Evolutionary conservation across 1,140 invertebrate species (phyloP).

Genomic region (Epicauta chinensis): DNA sequence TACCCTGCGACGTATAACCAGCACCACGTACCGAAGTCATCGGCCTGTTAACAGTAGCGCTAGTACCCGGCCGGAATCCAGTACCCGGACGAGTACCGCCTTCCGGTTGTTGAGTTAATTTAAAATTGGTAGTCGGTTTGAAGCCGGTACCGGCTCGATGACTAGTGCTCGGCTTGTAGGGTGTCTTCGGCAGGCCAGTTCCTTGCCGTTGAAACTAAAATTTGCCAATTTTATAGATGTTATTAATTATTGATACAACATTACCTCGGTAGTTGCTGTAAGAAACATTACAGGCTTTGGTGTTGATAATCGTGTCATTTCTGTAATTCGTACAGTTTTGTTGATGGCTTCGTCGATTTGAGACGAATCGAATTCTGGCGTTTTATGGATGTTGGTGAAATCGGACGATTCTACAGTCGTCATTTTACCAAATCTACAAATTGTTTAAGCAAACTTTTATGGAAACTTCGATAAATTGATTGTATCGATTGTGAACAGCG

Average conservation of each 20-base stretch:
- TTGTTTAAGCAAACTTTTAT: not conserved
- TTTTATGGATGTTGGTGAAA: constrained; percentile 11
- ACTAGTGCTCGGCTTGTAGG: constrained; percentile 26
- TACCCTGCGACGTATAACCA: constrained; percentile 72
- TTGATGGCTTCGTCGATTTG: constrained; percentile 4
- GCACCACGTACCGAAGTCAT: constrained; percentile 95
- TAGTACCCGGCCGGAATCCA: constrained; percentile 33
- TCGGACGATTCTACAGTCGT: constrained; percentile 8
- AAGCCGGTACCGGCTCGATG: constrained; percentile 33
- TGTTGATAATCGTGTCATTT: constrained; percentile 27
- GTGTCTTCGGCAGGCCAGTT: constrained; percentile 31
- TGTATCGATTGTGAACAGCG: too few species aligned
- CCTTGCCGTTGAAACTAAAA: constrained; percentile 37
- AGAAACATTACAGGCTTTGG: constrained; percentile 32
- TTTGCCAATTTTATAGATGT: not conserved
- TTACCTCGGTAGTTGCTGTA: constrained; percentile 31
- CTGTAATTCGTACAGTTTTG: constrained; percentile 16
- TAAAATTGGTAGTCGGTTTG: constrained; percentile 32
- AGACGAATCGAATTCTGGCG: constrained; percentile 13
- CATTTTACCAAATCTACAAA: constrained; percentile 8
- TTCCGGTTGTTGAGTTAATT: constrained; percentile 18
- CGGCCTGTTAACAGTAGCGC: constrained; percentile 54
- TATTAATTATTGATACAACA: not conserved
- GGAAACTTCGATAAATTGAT: not conserved
- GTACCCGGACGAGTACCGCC: constrained; percentile 27